Percentiles rank a stretch among this genome's conserved stretches.
Evolutionary conservation across 2,888 invertebrate genomes (phyloP).

Genomic region (Augochlorella aurata): DNA sequence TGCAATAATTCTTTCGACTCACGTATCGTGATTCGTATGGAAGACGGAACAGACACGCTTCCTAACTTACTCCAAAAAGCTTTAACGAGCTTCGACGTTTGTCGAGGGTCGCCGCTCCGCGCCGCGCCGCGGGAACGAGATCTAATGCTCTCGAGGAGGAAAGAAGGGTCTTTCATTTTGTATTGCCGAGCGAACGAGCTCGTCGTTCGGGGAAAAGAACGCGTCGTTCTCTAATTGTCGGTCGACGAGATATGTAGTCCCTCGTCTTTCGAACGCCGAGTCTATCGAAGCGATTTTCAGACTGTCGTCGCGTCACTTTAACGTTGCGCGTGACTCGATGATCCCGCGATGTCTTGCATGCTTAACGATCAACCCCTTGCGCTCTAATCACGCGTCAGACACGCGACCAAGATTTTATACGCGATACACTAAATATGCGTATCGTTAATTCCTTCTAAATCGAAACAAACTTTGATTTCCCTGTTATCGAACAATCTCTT

Average conservation of each 20-base stretch:
- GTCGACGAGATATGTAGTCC: not conserved
- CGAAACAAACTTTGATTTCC: no score
- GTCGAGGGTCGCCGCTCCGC: constrained; percentile 64
- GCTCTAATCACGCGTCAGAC: no score
- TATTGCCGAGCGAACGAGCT: constrained; percentile 23
- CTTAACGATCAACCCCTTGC: no score
- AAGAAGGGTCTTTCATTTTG: constrained; percentile 27
- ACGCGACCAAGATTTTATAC: no score
- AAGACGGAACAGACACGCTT: constrained; percentile 41
- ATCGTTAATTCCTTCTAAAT: no score
- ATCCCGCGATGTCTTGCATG: no score
- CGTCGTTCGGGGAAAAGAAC: constrained; percentile 10
- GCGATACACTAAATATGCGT: no score
- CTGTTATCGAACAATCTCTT: no score
- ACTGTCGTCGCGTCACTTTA: not conserved
- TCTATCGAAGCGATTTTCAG: not conserved
- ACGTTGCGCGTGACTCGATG: not conserved
- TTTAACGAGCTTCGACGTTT: constrained; percentile 79
- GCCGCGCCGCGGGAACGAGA: constrained; percentile 28
- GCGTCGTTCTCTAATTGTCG: constrained; percentile 35
- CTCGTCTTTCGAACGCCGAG: not conserved
- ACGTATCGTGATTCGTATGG: constrained; percentile 69
- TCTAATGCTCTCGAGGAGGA: constrained; percentile 6
- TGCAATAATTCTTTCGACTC: constrained; percentile 79
- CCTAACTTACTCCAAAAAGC: constrained; percentile 73